phyloP scores from a whole-genome alignment of 2,113 vertebrate species.

The Atrichornis clamosus region DNA sequence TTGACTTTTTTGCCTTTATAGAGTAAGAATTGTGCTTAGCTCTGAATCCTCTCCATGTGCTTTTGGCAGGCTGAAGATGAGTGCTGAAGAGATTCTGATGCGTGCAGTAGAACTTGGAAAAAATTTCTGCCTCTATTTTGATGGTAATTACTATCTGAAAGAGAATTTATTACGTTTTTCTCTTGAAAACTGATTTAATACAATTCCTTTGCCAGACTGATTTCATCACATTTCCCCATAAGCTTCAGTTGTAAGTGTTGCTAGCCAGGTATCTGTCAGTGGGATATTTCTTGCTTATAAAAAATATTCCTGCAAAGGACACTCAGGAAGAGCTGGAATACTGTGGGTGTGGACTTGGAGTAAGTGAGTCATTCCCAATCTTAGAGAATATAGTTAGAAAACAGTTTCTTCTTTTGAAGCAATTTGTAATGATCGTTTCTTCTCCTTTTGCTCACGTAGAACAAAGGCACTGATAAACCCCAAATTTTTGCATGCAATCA shows the following conservation, averaged over 20 bases:
- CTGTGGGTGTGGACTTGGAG: neutral
- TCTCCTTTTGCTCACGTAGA: neutral
- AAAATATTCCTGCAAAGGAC: neutral
- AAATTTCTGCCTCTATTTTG: slow-evolving; percentile 31
- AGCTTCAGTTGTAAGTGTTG: neutral
- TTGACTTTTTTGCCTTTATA: neutral
- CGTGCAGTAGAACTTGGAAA: neutral
- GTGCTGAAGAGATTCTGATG: neutral
- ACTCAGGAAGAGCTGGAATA: neutral
- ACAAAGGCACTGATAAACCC: neutral
- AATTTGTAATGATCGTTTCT: neutral
- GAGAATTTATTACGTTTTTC: neutral
- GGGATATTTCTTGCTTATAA: neutral
- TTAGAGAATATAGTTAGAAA: neutral
- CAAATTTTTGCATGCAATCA: neutral
- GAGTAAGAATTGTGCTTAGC: neutral
- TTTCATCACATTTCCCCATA: neutral
- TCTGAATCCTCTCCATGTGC: neutral
- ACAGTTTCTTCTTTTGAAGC: neutral
- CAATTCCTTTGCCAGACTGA: neutral
- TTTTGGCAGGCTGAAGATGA: slow-evolving; percentile 37
- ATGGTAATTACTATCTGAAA: neutral
- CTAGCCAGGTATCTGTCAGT: neutral
- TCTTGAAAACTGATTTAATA: neutral
- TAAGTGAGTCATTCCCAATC: fast-evolving